Conservation (phyloP, 1,140 invertebrate genomes). For the Ericerus pela region DNA sequence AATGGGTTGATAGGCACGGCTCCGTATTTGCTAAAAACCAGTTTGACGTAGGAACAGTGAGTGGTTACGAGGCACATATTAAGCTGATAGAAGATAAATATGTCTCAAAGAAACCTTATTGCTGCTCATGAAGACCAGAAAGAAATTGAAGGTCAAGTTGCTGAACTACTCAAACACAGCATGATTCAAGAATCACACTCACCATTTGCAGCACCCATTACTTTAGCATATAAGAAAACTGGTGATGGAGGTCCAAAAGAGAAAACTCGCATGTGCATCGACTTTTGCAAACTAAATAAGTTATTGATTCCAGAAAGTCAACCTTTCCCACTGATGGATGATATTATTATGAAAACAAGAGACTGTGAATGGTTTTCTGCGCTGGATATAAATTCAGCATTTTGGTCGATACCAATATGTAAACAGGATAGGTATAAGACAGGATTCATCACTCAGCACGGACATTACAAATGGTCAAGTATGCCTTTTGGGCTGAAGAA, state of each 20-base stretch:
- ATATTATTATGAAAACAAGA: conserved; percentile 25
- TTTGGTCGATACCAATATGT: conserved; percentile 30
- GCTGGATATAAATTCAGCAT: conserved; percentile 31
- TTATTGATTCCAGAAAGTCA: no score
- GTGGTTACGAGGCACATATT: conserved; percentile 13
- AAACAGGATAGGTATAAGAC: conserved; percentile 29
- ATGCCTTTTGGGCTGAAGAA: conserved; percentile 28
- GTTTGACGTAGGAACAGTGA: conserved; percentile 19
- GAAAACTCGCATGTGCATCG: conserved; percentile 28
- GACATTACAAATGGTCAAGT: conserved; percentile 28
- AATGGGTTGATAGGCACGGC: background rate
- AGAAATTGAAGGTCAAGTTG: conserved; percentile 28
- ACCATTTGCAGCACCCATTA: conserved; percentile 29
- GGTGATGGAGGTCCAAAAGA: no score
- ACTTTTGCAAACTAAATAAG: conserved; percentile 30
- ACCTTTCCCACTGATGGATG: conserved; percentile 30
- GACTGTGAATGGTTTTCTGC: conserved; percentile 28
- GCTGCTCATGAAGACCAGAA: conserved; percentile 28
- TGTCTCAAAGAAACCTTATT: conserved; percentile 22
- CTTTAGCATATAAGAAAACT: conserved; percentile 28
- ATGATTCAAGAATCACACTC: conserved; percentile 29
- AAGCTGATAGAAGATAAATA: conserved; percentile 16
- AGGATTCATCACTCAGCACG: conserved; percentile 30
- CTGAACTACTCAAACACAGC: conserved; percentile 28
- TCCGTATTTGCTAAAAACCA: conserved; percentile 18